These are phyloP conservation scores for Anticlea derivata DNA, from an alignment of 2,888 invertebrate genomes.

Conservation along the genomic window DNA sequence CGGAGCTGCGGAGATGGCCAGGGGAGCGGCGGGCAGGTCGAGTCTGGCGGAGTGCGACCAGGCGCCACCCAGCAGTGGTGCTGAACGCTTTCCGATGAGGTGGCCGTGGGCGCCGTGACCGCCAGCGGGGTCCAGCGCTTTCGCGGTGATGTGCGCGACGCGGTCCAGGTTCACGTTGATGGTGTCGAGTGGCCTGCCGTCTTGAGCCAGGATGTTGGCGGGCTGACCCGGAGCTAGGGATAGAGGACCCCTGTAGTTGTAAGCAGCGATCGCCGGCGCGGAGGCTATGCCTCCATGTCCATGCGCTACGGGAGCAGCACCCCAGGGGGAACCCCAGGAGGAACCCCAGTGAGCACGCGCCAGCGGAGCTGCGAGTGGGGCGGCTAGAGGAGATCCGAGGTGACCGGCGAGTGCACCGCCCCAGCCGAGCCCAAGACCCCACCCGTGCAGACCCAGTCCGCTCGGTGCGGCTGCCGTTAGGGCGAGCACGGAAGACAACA, in stretches of 20 bases:
- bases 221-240: conserved; percentile 61
- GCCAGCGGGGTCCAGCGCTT: conserved; percentile 59
- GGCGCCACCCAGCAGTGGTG: conserved; percentile 54
- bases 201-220: conserved; percentile 71
- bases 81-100: conserved; percentile 67
- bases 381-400: conserved; percentile 47
- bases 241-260: conserved; percentile 74
- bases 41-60: conserved; percentile 55
- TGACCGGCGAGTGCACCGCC: conserved; percentile 53
- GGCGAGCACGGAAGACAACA: conserved; percentile 85
- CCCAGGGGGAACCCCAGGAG: conserved; percentile 35
- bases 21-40: conserved; percentile 48
- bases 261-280: conserved; percentile 58
- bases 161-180: conserved; percentile 76
- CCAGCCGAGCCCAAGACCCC: conserved; percentile 43
- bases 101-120: conserved; percentile 45
- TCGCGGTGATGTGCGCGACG: conserved; percentile 68
- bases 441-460: conserved; percentile 40
- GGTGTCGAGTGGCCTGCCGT: conserved; percentile 77
- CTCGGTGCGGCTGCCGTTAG: conserved; percentile 79
- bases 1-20: conserved; percentile 46
- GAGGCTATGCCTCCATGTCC: conserved; percentile 42
- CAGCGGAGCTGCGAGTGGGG: conserved; percentile 46
- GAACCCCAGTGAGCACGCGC: conserved; percentile 30
- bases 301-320: conserved; percentile 46